A percentile compares a stretch with the other conserved stretches of the same genome.
phyloP scores from a whole-genome alignment of 2,888 invertebrate genomes.

The Galerucella nymphaeae region DNA sequence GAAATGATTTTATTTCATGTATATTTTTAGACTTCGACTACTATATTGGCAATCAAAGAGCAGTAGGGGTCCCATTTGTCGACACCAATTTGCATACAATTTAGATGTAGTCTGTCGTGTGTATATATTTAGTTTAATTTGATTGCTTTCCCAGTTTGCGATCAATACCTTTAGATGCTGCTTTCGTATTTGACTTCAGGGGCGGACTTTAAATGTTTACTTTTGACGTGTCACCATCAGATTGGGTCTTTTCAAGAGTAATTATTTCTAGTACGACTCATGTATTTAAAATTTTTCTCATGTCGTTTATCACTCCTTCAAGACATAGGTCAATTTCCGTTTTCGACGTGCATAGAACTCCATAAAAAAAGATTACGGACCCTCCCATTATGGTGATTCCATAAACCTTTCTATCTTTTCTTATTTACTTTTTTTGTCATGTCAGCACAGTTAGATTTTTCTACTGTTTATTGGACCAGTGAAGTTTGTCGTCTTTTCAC shows the following conservation, averaged over 20 bases:
- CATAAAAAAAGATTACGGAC: conserved; percentile 7
- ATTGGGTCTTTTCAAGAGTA: no score
- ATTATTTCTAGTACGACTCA: no score
- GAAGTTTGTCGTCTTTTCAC: background rate
- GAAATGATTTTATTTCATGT: conserved; percentile 4
- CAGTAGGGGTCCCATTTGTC: conserved; percentile 47
- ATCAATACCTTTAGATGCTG: conserved; percentile 32
- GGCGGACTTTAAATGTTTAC: background rate
- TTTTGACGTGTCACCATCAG: no score
- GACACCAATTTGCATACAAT: conserved; percentile 53
- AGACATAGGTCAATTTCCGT: conserved; percentile 4
- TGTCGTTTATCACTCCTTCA: background rate
- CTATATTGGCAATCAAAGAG: conserved; percentile 32
- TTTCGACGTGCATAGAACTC: conserved; percentile 3
- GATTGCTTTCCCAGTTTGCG: conserved; percentile 29
- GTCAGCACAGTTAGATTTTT: conserved; percentile 2
- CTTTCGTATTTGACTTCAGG: conserved; percentile 4
- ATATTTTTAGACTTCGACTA: conserved; percentile 21
- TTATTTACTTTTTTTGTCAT: conserved; percentile 23
- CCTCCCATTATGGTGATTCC: conserved; percentile 16
- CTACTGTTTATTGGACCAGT: background rate
- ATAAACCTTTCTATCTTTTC: conserved; percentile 18
- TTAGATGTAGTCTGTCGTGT: conserved; percentile 42
- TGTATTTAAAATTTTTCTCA: no score
- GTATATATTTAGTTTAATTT: conserved; percentile 32